These are phyloP conservation scores for Ornithorhynchus anatinus DNA, from an alignment of 2,113 vertebrate species.

Conservation along the genomic window DNA sequence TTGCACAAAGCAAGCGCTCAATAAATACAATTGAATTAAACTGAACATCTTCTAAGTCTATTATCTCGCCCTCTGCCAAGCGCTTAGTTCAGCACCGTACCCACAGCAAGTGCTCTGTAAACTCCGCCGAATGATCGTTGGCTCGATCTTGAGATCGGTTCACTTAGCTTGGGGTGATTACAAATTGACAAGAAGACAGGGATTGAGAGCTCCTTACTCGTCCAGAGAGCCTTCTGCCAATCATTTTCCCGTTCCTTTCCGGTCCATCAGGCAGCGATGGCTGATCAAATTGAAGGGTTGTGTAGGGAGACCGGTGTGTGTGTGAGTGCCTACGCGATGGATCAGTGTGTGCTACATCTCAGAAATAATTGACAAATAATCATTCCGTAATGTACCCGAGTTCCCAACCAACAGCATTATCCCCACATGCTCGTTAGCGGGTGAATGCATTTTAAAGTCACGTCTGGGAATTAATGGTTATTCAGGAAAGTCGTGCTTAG, in stretches of 20 bases:
- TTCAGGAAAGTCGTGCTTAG: conserved; percentile 12
- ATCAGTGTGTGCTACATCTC: neutral
- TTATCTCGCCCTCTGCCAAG: too few species aligned
- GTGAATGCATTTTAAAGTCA: neutral
- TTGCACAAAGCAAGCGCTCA: too few species aligned
- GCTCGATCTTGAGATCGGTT: too few species aligned
- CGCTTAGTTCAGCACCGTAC: too few species aligned
- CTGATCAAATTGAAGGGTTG: conserved; percentile 44
- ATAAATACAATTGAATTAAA: too few species aligned
- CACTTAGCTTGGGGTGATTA: too few species aligned
- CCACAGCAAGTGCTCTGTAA: too few species aligned
- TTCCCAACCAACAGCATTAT: too few species aligned
- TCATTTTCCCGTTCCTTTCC: conserved; percentile 24
- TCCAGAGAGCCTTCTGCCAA: neutral
- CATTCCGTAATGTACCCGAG: neutral
- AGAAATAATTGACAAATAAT: conserved; percentile 4
- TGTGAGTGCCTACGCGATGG: too few species aligned
- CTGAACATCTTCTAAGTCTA: too few species aligned
- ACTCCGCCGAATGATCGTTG: too few species aligned
- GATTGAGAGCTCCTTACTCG: conserved; percentile 25
- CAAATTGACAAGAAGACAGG: accelerated
- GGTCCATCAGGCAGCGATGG: conserved; percentile 21
- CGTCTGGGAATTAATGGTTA: neutral
- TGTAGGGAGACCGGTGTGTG: neutral
- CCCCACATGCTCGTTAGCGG: accelerated